These are phyloP conservation scores for Galemys pyrenaicus DNA, from an alignment of 2,113 vertebrate species.

Conservation along the genomic window DNA sequence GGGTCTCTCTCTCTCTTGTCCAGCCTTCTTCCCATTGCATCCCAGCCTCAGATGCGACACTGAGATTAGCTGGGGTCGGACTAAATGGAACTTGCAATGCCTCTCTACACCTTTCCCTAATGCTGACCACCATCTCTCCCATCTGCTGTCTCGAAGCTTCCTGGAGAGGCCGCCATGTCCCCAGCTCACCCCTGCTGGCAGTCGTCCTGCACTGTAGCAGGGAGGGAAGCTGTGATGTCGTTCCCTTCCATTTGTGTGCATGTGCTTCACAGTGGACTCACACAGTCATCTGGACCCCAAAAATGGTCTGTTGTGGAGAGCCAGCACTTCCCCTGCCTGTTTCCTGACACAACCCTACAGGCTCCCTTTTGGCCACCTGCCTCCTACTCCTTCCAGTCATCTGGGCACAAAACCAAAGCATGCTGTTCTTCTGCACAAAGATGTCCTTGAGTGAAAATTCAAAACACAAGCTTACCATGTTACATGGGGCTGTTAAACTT, in stretches of 20 bases:
- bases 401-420: conserved; percentile 69
- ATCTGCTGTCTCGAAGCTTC: background rate
- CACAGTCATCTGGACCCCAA: background rate
- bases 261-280: conserved; percentile 17
- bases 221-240: background rate
- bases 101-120: background rate
- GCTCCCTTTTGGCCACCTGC: conserved; percentile 55
- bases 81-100: background rate
- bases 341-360: conserved; percentile 43
- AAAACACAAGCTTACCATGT: conserved; percentile 61
- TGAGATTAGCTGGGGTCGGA: background rate
- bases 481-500: conserved; percentile 34
- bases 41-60: background rate
- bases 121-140: background rate
- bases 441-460: conserved; percentile 71
- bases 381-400: conserved; percentile 27
- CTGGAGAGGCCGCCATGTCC: background rate
- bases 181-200: conserved; percentile 38
- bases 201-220: background rate
- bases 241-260: background rate
- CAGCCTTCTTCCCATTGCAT: background rate
- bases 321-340: conserved; percentile 29
- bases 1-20: background rate
- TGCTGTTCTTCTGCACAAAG: conserved; percentile 68
- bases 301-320: conserved; percentile 12